These are phyloP conservation scores for Lycophotia porphyrea DNA, from an alignment of 2,888 invertebrate genomes.

Conservation along the genomic window DNA sequence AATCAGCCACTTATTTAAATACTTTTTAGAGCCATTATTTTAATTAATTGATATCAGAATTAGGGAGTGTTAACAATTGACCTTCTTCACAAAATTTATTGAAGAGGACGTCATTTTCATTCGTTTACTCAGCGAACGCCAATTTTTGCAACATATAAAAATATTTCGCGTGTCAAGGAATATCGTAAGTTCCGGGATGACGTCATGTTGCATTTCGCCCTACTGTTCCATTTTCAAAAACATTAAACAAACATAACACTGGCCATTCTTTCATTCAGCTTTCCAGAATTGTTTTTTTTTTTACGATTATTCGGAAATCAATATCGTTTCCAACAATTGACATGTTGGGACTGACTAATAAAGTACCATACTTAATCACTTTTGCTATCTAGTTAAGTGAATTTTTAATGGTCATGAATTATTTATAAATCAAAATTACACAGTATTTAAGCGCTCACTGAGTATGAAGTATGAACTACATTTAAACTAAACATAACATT, in stretches of 20 bases:
- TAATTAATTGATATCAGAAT: constrained; percentile 31
- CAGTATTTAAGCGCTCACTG: constrained; percentile 40
- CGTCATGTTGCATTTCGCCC: constrained; percentile 51
- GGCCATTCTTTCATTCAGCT: constrained; percentile 36
- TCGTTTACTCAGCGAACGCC: constrained; percentile 37
- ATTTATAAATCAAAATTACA: constrained; percentile 57
- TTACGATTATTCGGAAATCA: constrained; percentile 27
- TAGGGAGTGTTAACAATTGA: constrained; percentile 61
- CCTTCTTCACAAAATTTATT: constrained; percentile 58
- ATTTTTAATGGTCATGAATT: constrained; percentile 60
- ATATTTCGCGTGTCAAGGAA: constrained; percentile 51
- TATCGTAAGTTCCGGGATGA: constrained; percentile 61
- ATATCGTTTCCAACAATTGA: constrained; percentile 35
- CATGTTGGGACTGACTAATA: constrained; percentile 29
- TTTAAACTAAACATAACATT: constrained; percentile 10
- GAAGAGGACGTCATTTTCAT: constrained; percentile 58
- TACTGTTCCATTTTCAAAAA: constrained; percentile 56
- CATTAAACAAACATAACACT: constrained; percentile 46
- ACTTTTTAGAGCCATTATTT: not conserved
- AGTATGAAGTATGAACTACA: constrained; percentile 32
- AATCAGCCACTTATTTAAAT: not conserved
- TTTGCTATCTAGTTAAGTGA: constrained; percentile 70
- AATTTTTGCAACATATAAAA: constrained; percentile 53
- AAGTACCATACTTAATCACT: constrained; percentile 63
- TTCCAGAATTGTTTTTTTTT: constrained; percentile 22